phyloP scores from a whole-genome alignment of 2,888 invertebrate species.

The Julus scanicus region DNA sequence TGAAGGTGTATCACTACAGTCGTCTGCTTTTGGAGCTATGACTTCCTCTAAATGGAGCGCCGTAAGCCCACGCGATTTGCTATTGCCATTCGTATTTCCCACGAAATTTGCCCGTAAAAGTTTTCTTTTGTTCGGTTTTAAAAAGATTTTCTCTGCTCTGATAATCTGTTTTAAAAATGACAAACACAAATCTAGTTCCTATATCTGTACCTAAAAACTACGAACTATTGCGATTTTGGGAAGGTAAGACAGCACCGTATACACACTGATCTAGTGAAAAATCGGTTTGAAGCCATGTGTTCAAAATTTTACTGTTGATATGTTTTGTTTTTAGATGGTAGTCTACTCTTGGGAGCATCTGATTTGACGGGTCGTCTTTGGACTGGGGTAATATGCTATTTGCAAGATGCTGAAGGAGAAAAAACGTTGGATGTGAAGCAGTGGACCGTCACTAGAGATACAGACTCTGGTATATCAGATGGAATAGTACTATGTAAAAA shows the following conservation, averaged over 20 bases:
- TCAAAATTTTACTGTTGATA: not conserved
- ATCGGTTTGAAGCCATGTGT: not conserved
- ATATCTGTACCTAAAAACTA: slow-evolving; percentile 44
- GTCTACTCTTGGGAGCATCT: slow-evolving; percentile 72
- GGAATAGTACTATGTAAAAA: slow-evolving; percentile 68
- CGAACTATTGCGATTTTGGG: slow-evolving; percentile 44
- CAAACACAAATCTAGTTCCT: slow-evolving; percentile 26
- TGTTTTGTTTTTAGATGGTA: slow-evolving; percentile 67
- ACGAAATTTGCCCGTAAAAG: not conserved
- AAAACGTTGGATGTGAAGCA: slow-evolving; percentile 67
- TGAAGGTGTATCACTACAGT: not conserved
- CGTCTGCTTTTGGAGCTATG: not conserved
- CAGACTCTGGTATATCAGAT: slow-evolving; percentile 69
- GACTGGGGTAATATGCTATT: slow-evolving; percentile 73
- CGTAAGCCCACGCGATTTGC: not conserved
- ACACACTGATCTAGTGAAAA: not conserved
- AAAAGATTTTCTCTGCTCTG: not conserved
- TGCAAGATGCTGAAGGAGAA: slow-evolving; percentile 66
- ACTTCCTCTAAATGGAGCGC: not conserved
- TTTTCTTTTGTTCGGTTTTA: not conserved
- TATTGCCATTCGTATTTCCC: not conserved
- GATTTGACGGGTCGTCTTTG: slow-evolving; percentile 73
- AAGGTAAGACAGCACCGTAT: not conserved
- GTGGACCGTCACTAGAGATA: slow-evolving; percentile 67
- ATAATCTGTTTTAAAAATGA: not conserved